Evolutionary conservation across 2,113 vertebrate species (phyloP).

Genomic region (Strix aluco): DNA sequence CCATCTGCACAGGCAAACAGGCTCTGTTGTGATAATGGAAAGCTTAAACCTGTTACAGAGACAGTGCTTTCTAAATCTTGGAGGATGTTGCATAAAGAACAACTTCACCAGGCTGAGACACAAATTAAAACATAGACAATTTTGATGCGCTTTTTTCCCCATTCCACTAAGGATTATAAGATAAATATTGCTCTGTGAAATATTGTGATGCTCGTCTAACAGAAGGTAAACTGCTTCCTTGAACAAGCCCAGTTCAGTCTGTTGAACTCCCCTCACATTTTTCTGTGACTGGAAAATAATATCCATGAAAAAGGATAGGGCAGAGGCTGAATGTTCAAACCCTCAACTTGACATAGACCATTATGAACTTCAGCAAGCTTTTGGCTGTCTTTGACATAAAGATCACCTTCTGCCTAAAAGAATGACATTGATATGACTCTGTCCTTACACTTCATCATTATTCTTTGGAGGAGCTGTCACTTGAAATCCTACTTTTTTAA

Average conservation of each 20-base stretch:
- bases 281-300: constrained; percentile 4
- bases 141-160: not conserved
- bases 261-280: not conserved
- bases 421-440: not conserved
- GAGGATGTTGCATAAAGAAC: not conserved
- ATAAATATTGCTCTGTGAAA: not conserved
- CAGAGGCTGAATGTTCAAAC: not conserved
- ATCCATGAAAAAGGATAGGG: not conserved
- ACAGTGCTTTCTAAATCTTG: not conserved
- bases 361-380: constrained; percentile 12
- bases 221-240: not conserved
- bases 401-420: constrained; percentile 1
- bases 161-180: not conserved
- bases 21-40: not conserved
- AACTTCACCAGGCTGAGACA: not conserved
- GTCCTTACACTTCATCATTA: not conserved
- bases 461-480: constrained; percentile 25
- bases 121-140: not conserved
- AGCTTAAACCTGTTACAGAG: not conserved
- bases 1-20: accelerated
- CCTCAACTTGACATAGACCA: not conserved
- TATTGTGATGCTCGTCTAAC: not conserved
- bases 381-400: constrained; percentile 31
- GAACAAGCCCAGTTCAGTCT: not conserved
- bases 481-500: constrained; percentile 10